Evolutionary conservation across 2,113 vertebrate genomes (phyloP), one percentile per base, ranked within the genome.

Genomic region (Zosterops borbonicus): DNA sequence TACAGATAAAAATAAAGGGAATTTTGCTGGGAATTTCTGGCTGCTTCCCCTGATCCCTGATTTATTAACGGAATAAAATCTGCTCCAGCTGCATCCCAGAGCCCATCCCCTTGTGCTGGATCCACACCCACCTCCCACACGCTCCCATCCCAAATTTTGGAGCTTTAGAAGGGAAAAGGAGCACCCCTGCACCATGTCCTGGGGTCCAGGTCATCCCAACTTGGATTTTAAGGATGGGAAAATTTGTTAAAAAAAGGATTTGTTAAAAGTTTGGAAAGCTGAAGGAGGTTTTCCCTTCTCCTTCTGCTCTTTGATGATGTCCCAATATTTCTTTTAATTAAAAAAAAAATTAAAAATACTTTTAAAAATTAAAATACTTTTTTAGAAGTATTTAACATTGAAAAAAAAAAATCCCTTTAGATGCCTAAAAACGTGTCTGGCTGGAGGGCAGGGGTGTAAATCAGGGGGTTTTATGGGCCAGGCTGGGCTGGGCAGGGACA

Each of bases 11-110:
- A 62, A 62, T 24, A 28, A 60, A 79, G 68, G 16, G 82, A 58
- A 58, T 83, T 73, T 31, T 11, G 39, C 29, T 1, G 8, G 63
- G 86, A 56, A 77, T 87, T 87, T 33, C 68, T 29, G 52, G 42
- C 63, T 9, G 25, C n/a, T 56, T 35, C 68, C 21, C 58, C 18
- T 10, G 15, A 17, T 22, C 55, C 79, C 46, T 21, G 81, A 37
- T 37, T 62, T 37, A 2, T 12, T 9, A 2, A 42, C 0, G 9
- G 70, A 28, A 50, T 0, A 19, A 52, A 18, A 83, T 9, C 24
- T 0, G 0, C 41, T 8, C 27, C 0, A 3, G 47, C 47, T 27
- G 73, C 59, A 12, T 20, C 69, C 52, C 8, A 0, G 37, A 8
- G 20, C 64, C 25, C 80, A 9, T 12, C 55, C 79, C 74, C 12